Base-by-base conservation (phyloP, 1,140 invertebrate species). In the Elymnias hypermnestra region DNA sequence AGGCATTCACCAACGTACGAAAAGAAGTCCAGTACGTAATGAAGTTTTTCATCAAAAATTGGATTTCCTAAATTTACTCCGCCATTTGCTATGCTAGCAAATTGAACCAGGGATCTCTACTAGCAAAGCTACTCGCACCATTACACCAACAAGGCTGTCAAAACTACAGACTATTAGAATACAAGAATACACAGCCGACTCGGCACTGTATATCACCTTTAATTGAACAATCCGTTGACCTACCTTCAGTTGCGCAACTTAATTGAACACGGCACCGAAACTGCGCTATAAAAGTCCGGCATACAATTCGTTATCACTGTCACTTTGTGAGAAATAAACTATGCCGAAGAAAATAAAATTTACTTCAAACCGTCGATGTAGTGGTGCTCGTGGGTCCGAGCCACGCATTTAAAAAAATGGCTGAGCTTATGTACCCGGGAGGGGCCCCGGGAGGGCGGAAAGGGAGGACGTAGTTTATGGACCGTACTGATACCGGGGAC, bases 341-440 rank as follows among this genome's bases (percentile, higher is more conserved):
- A 57, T 41, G 53, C 47, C 43, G 52, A 67, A 66, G 62, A 68
- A 73, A 75, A 72, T 69, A 81, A 76, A 68, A 71, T 58, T 71
- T 58, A 72, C 56, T 71, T 63, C 35, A 59, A 55, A 74, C 52
- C 48, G 61, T 71, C 72, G 64, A 74, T 77, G 65, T 70, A 61
- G 57, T 58, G 67, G 17, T 65, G 51, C 54, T 53, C 57, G 47
- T 59, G 57, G 55, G 68, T 74, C 70, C 66, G 65, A 65, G 54
- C 63, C 57, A 82, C 73, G 73, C 70, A 76, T 79, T 79, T 72
- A 58, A 73, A 83, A 81, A 78, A 83, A 83, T 79, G 61, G 63
- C 68, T 58, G 56, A 71, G 70, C 73, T 77, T 77, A 79, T 66
- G 61, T 70, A 64, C 62, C 45, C 63, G 52, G 53, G 59, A 53